phyloP scores from a whole-genome alignment of 2,113 vertebrate species.

The Plestiodon gilberti region DNA sequence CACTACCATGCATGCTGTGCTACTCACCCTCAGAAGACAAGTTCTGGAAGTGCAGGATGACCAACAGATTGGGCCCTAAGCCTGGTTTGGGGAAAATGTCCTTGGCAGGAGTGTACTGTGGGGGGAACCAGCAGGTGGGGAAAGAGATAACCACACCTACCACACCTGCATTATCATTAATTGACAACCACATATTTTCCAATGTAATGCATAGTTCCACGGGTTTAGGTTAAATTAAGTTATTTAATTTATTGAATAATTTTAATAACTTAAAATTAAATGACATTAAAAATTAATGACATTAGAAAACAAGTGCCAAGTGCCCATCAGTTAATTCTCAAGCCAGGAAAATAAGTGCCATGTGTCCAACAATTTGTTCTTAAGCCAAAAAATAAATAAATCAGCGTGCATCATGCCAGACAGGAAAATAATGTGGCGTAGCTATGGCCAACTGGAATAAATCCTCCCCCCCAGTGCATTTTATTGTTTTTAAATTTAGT shows the following conservation, averaged over 20 bases:
- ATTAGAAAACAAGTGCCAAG: not conserved
- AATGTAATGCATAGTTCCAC: not conserved
- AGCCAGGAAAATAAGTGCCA: not conserved
- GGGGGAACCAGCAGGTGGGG: not conserved
- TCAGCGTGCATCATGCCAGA: too few species aligned
- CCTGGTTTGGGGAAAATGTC: too few species aligned
- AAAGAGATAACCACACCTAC: not conserved
- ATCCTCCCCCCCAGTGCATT: too few species aligned
- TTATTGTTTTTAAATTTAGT: too few species aligned
- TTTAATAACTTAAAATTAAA: not conserved
- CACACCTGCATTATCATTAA: not conserved
- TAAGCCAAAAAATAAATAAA: not conserved
- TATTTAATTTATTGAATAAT: not conserved
- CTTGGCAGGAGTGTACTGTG: not conserved
- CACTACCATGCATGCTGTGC: too few species aligned
- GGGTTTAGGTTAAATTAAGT: not conserved
- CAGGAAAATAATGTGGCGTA: not conserved
- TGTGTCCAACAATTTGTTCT: not conserved
- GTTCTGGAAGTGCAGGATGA: too few species aligned
- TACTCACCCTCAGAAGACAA: too few species aligned
- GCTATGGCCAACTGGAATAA: not conserved
- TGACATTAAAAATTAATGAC: not conserved
- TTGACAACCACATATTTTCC: not conserved
- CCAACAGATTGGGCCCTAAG: too few species aligned
- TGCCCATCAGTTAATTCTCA: not conserved